Evolutionary conservation across 2,888 invertebrate species (phyloP), one percentile per base, ranked within the genome.

Genomic region (Conus canariensis): DNA sequence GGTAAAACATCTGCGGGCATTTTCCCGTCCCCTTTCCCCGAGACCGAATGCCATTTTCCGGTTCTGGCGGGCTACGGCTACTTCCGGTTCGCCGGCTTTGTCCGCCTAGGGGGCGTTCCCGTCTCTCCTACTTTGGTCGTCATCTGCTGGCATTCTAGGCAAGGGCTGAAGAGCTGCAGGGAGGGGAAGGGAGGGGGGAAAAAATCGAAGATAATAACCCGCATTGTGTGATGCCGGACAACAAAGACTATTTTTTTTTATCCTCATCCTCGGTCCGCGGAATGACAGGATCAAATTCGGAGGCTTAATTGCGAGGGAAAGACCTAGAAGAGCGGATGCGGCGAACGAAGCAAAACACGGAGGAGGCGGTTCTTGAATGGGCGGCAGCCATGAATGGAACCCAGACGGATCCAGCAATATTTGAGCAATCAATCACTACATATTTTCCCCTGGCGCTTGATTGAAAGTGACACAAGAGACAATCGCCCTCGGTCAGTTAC

Each of bases 41-140:
- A 58, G n/a, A 25, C 85, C 89, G 56, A 56, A 64, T 85, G 83
- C 85, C 89, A 85, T 89, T 89, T 89, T 89, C 85, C 89, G 85
- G 70, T 89, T 70, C 89, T 85, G 60, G 85, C 70, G 77, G 64
- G 85, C 25, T 74, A 60, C 74, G 89, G 89, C 74, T 85, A 74
- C 89, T 89, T 89, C 89, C 89, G 89, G 89, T 85, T 89, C 89
- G 89, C 89, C 58, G 45, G 89, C 89, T 74, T 89, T 89, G 70
- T 16, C 83, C 85, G 85, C 89, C 85, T 59, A 74, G 88, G 85
- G 83, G 85, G 89, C 74, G 64, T 60, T 58, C 70, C 83, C 59
- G 85, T 58, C 74, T n/a, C 60, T 83, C 64, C 80, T 45, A 83
- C 58, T 82, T n/a, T 45, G 83, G 16, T 83, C 60, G 56, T 67